Percentiles rank a stretch among this genome's conserved stretches.
Evolutionary conservation across 2,888 invertebrate genomes (phyloP).

Genomic region (Magallana nippona): DNA sequence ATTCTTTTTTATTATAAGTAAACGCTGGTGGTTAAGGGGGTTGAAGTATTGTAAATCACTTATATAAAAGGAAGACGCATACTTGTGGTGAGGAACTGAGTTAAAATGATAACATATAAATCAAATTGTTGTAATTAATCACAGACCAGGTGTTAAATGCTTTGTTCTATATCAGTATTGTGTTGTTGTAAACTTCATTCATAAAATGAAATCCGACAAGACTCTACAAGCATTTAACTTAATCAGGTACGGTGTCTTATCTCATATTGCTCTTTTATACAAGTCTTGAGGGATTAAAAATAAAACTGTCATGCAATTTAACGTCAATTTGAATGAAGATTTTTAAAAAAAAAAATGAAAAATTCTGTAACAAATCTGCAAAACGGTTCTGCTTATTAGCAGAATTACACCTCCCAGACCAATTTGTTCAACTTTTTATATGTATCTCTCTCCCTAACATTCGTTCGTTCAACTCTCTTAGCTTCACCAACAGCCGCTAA

Average conservation of each 20-base stretch:
- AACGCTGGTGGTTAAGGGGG: background rate
- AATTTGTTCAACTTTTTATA: constrained; percentile 7
- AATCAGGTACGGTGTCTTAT: too few species aligned
- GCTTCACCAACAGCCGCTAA: background rate
- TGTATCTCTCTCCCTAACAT: too few species aligned
- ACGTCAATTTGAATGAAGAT: background rate
- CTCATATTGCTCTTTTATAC: too few species aligned
- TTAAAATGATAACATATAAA: background rate
- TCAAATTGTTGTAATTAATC: background rate
- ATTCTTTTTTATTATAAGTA: background rate
- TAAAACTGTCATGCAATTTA: background rate
- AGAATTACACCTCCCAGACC: background rate
- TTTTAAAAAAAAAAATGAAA: too few species aligned
- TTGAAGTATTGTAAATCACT: background rate
- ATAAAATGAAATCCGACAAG: background rate
- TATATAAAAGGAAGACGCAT: constrained; percentile 5
- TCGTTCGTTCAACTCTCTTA: background rate
- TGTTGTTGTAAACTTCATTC: background rate
- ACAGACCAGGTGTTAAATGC: background rate
- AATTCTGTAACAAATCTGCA: too few species aligned
- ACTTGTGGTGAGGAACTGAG: background rate
- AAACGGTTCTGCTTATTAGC: background rate
- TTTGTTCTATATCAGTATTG: background rate
- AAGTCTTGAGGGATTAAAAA: background rate
- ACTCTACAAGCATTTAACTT: too few species aligned